Evolutionary conservation across 2,113 vertebrate genomes (phyloP), one percentile per base, ranked within the genome.

Genomic region (Muntiacus reevesi): DNA sequence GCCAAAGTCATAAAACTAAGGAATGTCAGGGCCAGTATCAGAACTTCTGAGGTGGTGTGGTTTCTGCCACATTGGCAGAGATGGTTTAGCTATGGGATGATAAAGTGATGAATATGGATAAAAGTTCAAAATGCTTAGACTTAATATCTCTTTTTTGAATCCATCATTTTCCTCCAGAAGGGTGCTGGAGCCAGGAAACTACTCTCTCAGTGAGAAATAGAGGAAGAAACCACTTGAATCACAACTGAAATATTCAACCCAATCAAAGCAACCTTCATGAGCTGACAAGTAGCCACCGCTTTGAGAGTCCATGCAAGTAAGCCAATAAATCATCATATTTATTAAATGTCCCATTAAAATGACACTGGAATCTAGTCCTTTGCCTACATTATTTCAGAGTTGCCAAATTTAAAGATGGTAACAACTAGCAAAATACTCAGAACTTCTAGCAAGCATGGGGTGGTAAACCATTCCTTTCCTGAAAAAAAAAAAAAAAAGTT

Each of bases 221-320:
- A 91, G 82, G 47, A 95, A 79, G 84, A 98, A 97, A 83, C 76
- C 85, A 97, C 60, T 97, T 96, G 74, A 97, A 94, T 97, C 90
- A 84, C 45, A 92, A 94, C 88, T 96, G 25, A 59, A 96, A 89
- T 8, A 71, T 83, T 97, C 54, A 91, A 17, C 45, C 28, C 78
- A 97, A 30, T 83, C 91, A 90, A 94, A 97, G 85, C 40, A 95
- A 62, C 43, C 55, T 71, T 97, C 74, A 94, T 96, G 86, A 90
- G 40, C 78, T 88, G 74, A 92, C 67, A 71, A 40, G 12, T 90
- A 96, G 87, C 87, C 87, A 64, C 43, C 90, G 67, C 74, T 96
- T 91, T 95, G 87, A 94, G 30, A 96, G n/a, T 54, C 15, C 10
- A 74, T 57, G 25, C 50, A 57, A 92, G 59, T 45, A 94, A 62